Percentiles rank a stretch among this genome's conserved stretches.
phyloP scores from a whole-genome alignment of 2,888 invertebrate genomes.

The Trissonchulus latispiculum region DNA sequence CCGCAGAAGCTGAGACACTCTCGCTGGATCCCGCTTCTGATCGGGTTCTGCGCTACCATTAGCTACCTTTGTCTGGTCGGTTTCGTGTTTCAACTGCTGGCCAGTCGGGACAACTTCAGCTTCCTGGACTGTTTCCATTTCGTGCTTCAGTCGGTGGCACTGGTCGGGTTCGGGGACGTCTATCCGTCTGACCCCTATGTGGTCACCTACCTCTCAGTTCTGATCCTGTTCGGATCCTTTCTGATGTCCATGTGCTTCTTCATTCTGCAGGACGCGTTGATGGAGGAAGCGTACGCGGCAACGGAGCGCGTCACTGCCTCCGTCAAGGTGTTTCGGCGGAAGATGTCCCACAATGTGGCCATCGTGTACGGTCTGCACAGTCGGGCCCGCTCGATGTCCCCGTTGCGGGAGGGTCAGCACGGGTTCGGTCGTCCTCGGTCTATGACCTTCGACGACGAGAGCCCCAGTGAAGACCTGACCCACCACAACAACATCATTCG shows the following conservation, averaged over 20 bases:
- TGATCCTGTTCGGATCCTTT: slow-evolving; percentile 4
- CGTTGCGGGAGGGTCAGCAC: not conserved
- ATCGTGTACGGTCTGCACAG: not conserved
- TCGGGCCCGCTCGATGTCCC: not conserved
- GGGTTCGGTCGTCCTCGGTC: too few relatives aligned
- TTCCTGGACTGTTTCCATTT: slow-evolving; percentile 86
- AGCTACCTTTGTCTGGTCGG: not conserved
- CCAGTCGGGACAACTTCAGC: slow-evolving; percentile 58
- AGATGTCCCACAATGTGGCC: not conserved
- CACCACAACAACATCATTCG: too few relatives aligned
- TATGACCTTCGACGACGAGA: too few relatives aligned
- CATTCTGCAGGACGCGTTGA: slow-evolving; percentile 19
- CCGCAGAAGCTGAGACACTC: not conserved
- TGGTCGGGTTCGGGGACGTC: slow-evolving; percentile 60
- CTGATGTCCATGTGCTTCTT: slow-evolving; percentile 21
- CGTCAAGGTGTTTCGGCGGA: not conserved
- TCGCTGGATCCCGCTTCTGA: slow-evolving; percentile 2
- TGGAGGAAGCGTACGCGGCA: slow-evolving; percentile 7
- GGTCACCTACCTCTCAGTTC: not conserved
- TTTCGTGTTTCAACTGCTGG: not conserved
- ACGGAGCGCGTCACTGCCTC: slow-evolving; percentile 5
- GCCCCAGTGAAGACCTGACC: too few relatives aligned
- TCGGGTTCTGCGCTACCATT: slow-evolving; percentile 3
- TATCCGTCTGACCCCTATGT: slow-evolving; percentile 9
- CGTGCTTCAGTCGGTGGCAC: slow-evolving; percentile 86